Conservation (phyloP, 2,113 vertebrate genomes). For the Pedionomus torquatus region DNA sequence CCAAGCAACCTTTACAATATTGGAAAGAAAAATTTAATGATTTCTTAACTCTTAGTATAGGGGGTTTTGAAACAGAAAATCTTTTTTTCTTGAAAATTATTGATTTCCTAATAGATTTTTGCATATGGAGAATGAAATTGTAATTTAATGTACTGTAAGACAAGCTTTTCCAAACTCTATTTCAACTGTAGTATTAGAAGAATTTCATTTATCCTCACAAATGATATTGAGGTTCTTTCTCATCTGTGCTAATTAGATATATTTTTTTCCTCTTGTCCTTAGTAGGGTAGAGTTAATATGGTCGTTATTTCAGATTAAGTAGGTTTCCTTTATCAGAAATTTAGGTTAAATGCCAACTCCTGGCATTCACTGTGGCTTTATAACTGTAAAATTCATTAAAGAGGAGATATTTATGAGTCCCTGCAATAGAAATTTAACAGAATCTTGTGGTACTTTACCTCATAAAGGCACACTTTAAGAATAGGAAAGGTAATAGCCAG, state of each 20-base stretch:
- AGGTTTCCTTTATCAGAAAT: conserved; percentile 20
- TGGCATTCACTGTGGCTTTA: not conserved
- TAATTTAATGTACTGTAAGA: not conserved
- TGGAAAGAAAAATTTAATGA: not conserved
- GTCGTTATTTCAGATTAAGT: conserved; percentile 12
- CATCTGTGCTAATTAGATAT: not conserved
- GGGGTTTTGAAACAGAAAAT: not conserved
- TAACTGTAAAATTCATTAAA: conserved; percentile 26
- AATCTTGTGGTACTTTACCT: not conserved
- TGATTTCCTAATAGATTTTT: not conserved
- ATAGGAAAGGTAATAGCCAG: not conserved
- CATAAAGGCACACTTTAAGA: not conserved
- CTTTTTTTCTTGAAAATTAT: not conserved
- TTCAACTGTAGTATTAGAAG: not conserved
- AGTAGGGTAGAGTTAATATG: not conserved
- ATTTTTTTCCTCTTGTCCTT: not conserved
- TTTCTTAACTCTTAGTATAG: not conserved
- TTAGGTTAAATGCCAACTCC: conserved; percentile 29
- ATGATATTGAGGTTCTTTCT: not conserved
- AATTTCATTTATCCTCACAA: not conserved
- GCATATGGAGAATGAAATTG: not conserved
- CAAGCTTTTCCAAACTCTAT: not conserved
- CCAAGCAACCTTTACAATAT: not conserved
- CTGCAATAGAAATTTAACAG: not conserved
- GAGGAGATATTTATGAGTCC: not conserved